A percentile compares a stretch with the other conserved stretches of the same genome.
These are phyloP conservation scores for Agonopterix arenella DNA, from an alignment of 2,888 invertebrate species.

Conservation along the genomic window DNA sequence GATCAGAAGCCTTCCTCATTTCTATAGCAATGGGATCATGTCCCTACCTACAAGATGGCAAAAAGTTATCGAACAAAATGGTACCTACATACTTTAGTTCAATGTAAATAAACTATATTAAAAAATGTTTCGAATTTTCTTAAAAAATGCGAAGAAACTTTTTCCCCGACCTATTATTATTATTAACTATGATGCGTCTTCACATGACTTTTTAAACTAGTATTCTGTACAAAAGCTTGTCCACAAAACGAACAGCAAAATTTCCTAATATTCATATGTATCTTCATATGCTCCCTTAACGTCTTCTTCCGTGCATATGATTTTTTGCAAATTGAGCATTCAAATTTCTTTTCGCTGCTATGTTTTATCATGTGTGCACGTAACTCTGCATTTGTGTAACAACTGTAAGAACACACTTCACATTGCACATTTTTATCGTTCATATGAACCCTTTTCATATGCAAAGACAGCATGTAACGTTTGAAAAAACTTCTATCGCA, in stretches of 20 bases:
- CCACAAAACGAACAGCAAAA: slow-evolving; percentile 30
- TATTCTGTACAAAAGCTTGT: slow-evolving; percentile 30
- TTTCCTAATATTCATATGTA: slow-evolving; percentile 31
- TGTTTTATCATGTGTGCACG: slow-evolving; percentile 34
- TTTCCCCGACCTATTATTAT: too few relatives aligned
- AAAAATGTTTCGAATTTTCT: too few relatives aligned
- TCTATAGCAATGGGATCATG: too few relatives aligned
- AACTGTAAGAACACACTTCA: slow-evolving; percentile 38
- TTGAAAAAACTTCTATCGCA: slow-evolving; percentile 40
- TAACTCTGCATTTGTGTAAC: slow-evolving; percentile 33
- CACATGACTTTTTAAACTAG: slow-evolving; percentile 32
- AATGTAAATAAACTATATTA: too few relatives aligned
- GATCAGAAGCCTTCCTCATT: too few relatives aligned
- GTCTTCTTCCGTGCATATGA: slow-evolving; percentile 31
- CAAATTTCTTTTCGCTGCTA: slow-evolving; percentile 26
- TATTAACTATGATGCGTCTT: slow-evolving; percentile 19
- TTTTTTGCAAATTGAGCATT: slow-evolving; percentile 37
- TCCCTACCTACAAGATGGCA: too few relatives aligned
- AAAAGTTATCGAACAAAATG: too few relatives aligned
- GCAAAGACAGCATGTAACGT: slow-evolving; percentile 10
- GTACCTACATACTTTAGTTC: too few relatives aligned
- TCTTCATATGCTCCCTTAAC: slow-evolving; percentile 32
- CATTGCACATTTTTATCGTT: slow-evolving; percentile 47
- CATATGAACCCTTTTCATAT: slow-evolving; percentile 44
- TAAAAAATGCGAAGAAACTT: too few relatives aligned